Evolutionary conservation across 2,797 vertebrate genomes (phyloP), one percentile per base, ranked within the genome.

Genomic region (Mormyrus proboscirostris): DNA sequence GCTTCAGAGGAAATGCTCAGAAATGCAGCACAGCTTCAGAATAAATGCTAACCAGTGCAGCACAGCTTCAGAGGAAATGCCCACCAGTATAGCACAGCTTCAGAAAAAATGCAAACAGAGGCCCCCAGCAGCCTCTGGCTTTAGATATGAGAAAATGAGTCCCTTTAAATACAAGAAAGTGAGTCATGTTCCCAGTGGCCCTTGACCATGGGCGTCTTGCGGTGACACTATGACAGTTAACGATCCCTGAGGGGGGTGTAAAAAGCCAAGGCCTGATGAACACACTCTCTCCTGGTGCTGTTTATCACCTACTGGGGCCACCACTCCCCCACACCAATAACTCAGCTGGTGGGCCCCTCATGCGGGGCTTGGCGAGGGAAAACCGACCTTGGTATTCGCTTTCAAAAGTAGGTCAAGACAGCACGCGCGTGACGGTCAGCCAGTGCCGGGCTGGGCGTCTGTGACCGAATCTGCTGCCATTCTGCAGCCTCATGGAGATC

Each of bases 51-150:
- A 59, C 19, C 0, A 2, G n/a, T 19, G 1, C 4, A 55, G 16
- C 57, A 59, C 14, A 7, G 57, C 5, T 59, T 2, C 19, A 59
- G 57, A 59, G 19, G 57, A 8, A 57, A 57, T 19, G 16, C 19
- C n/a, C 16, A 57, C 55, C 2, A 0, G 16, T 5, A 3, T 4
- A n/a, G 53, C 1, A n/a, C 4, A 5, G 53, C 53, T 19, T 19
- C 53, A 57, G 53, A 57, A 4, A 19, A 57, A 59, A 65, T 29
- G 62, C 25, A 79, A 41, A 90, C 89, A 88, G 88, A 33, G 93
- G 93, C 94, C 94, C 92, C 93, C 93, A 94, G 94, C 38, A 33
- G 9, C 55, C 41, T 59, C 88, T 29, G 55, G 44, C 79, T 86
- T 50, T 89, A 89, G 84, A 84, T 73, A 69, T 73, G 59, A 86